phyloP scores from a whole-genome alignment of 2,888 invertebrate genomes.

The Hypolimnas misippus region DNA sequence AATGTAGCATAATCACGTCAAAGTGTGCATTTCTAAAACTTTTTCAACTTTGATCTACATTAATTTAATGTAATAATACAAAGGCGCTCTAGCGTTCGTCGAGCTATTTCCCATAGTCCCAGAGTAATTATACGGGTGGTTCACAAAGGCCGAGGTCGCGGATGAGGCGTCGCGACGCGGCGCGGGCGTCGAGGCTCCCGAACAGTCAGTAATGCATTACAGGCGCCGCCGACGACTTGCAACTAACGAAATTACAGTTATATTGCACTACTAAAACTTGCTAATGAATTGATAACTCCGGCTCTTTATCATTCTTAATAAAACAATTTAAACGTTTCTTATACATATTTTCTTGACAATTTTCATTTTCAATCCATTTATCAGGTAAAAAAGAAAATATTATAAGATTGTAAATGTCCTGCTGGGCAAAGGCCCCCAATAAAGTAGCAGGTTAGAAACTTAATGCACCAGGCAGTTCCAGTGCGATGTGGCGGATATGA shows the following conservation, averaged over 20 bases:
- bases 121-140: slow-evolving; percentile 74
- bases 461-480: no score
- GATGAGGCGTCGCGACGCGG: slow-evolving; percentile 51
- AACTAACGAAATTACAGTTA: slow-evolving; percentile 23
- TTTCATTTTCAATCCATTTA: no score
- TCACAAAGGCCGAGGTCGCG: slow-evolving; percentile 66
- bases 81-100: slow-evolving; percentile 67
- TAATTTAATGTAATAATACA: slow-evolving; percentile 71
- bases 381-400: no score
- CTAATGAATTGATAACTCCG: not conserved
- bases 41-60: slow-evolving; percentile 54
- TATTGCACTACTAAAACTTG: no score
- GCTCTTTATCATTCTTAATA: not conserved
- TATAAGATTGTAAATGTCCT: no score
- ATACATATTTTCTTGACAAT: no score
- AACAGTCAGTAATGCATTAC: slow-evolving; percentile 54
- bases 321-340: not conserved
- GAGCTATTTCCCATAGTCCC: slow-evolving; percentile 79
- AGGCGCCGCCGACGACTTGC: slow-evolving; percentile 42
- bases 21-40: slow-evolving; percentile 14
- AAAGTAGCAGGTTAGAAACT: no score
- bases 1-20: no score
- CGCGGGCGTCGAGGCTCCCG: slow-evolving; percentile 40
- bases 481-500: no score
- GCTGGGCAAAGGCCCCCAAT: no score